Evolutionary conservation across 1,140 invertebrate genomes (phyloP).

Genomic region (Macrobrachium rosenbergii): DNA sequence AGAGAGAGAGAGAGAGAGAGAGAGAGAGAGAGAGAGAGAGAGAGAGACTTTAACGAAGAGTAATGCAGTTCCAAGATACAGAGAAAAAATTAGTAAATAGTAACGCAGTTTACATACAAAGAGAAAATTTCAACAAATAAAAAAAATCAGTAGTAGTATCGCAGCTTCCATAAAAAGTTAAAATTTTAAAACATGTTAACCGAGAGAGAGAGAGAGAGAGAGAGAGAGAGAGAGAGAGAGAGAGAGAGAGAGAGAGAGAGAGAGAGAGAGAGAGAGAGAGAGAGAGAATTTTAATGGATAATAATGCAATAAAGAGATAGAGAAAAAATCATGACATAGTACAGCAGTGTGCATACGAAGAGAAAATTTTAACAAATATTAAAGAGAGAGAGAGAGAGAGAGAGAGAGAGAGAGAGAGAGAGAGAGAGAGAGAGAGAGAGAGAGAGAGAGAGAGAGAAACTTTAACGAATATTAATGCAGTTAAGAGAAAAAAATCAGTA

Average conservation of each 20-base stretch:
- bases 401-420: slow-evolving; percentile 28
- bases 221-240: neutral
- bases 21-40: slow-evolving; percentile 36
- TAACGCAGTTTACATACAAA: neutral
- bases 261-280: slow-evolving; percentile 23
- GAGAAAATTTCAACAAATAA: neutral
- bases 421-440: slow-evolving; percentile 36
- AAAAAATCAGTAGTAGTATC: neutral
- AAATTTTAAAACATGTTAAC: too few species aligned
- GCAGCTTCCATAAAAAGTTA: too few species aligned
- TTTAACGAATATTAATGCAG: neutral
- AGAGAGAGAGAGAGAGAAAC: too few species aligned
- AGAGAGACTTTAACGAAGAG: neutral
- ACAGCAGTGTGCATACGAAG: neutral
- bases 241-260: slow-evolving; percentile 14
- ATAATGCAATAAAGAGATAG: neutral
- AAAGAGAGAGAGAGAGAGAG: slow-evolving; percentile 32
- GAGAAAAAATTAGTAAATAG: neutral
- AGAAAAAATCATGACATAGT: neutral
- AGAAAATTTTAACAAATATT: neutral
- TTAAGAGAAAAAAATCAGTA: neutral
- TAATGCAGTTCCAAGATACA: neutral
- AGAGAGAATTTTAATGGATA: neutral
- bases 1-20: slow-evolving; percentile 28
- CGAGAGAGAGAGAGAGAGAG: too few species aligned